Conservation (phyloP, 2,888 invertebrate species). For the Hirtodrosophila histrioides region DNA sequence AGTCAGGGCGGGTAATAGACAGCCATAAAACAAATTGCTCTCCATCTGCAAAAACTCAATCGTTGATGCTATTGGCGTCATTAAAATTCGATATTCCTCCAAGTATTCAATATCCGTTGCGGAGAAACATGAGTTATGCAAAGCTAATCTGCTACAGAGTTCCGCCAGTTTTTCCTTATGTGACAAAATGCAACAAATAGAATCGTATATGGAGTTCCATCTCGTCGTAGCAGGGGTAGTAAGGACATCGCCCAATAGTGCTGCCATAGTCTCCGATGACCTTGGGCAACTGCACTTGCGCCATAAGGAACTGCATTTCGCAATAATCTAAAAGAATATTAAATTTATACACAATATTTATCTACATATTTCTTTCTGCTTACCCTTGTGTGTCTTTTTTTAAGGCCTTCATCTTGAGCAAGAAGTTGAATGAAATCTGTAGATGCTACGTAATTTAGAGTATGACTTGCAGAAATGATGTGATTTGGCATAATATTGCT, state of each 20-base stretch:
- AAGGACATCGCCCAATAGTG: constrained; percentile 16
- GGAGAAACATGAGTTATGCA: constrained; percentile 40
- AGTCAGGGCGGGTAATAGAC: constrained; percentile 42
- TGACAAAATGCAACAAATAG: constrained; percentile 32
- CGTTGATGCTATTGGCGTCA: constrained; percentile 43
- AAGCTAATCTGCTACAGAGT: constrained; percentile 31
- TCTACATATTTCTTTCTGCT: too few relatives aligned
- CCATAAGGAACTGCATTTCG: constrained; percentile 45
- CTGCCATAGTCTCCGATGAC: constrained; percentile 6
- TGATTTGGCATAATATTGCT: constrained; percentile 25
- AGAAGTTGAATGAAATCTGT: constrained; percentile 34
- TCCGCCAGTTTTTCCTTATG: constrained; percentile 34
- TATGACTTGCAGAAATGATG: constrained; percentile 32
- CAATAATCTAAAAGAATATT: constrained; percentile 27
- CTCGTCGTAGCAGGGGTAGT: constrained; percentile 8
- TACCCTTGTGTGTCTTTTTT: constrained; percentile 36
- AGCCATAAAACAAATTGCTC: constrained; percentile 42
- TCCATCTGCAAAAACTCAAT: constrained; percentile 42
- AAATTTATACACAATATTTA: too few relatives aligned
- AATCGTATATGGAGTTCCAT: constrained; percentile 46
- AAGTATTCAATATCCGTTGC: constrained; percentile 41
- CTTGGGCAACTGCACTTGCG: constrained; percentile 19
- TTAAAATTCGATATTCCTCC: constrained; percentile 38
- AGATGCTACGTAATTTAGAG: constrained; percentile 27
- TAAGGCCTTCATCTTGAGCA: constrained; percentile 8